Evolutionary conservation across 1,140 invertebrate genomes (phyloP), one percentile per base, ranked within the genome.

Genomic region (Cecropterus lyciades): DNA sequence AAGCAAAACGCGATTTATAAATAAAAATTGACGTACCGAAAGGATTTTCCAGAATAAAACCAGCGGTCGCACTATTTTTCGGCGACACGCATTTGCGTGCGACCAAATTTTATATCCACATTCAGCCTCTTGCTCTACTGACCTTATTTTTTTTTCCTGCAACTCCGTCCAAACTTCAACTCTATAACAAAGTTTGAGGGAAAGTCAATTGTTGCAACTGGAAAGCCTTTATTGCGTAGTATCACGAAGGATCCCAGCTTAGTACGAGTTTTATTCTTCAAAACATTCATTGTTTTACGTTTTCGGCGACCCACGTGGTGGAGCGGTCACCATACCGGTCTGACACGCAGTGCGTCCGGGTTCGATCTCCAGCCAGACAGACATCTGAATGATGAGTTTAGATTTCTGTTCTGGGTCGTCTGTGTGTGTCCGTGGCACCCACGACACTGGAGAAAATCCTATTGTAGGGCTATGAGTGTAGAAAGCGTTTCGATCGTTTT

Each of bases 231-330:
- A 86, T 84, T 83, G 84, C 77, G 48, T 69, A 77, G 63, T 80
- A 78, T 83, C 84, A 84, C 82, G 82, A 80, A 82, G 59, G 77
- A 82, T 77, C 77, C 75, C 82, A n/a, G n/a, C n/a, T n/a, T n/a
- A n/a, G n/a, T n/a, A n/a, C n/a, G n/a, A n/a, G n/a, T n/a, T n/a
- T n/a, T n/a, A n/a, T n/a, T n/a, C n/a, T n/a, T n/a, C n/a, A n/a
- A n/a, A n/a, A n/a, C n/a, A n/a, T n/a, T n/a, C n/a, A n/a, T n/a
- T n/a, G n/a, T n/a, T n/a, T n/a, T n/a, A n/a, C n/a, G n/a, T n/a
- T n/a, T n/a, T n/a, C n/a, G n/a, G n/a, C n/a, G n/a, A n/a, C n/a
- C n/a, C n/a, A n/a, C n/a, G n/a, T n/a, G n/a, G n/a, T n/a, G n/a
- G n/a, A n/a, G n/a, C n/a, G n/a, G n/a, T n/a, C n/a, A n/a, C n/a